Conservation (phyloP, 2,797 vertebrate species). For the Sebastes cheni region DNA sequence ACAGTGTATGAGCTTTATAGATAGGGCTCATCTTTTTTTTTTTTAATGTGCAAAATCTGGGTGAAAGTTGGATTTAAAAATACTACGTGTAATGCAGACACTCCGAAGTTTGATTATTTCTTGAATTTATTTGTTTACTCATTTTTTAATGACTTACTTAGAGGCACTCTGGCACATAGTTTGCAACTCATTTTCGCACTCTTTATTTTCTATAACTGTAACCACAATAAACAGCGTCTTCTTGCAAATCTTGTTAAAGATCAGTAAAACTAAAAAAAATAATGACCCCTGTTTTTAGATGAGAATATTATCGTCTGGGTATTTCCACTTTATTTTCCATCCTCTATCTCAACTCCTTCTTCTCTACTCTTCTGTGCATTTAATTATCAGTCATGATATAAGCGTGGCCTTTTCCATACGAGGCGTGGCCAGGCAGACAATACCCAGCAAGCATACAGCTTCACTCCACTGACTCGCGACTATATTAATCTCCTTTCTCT, state of each 20-base stretch:
- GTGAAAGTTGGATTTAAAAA: not conserved
- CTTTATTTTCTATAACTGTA: not conserved
- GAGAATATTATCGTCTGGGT: not conserved
- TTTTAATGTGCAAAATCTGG: not conserved
- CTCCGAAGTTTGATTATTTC: not conserved
- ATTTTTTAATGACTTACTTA: not conserved
- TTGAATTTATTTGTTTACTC: not conserved
- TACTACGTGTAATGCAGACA: not conserved
- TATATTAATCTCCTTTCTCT: slow-evolving; percentile 36
- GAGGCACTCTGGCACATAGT: not conserved
- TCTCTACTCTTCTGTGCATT: not conserved
- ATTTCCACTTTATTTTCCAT: not conserved
- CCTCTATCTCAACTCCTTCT: not conserved
- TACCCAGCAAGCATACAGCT: not conserved
- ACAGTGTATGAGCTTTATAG: not conserved
- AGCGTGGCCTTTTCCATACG: not conserved
- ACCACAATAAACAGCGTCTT: not conserved
- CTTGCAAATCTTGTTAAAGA: not conserved
- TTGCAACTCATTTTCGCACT: not conserved
- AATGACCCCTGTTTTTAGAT: not conserved
- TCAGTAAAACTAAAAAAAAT: not conserved
- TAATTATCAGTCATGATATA: not conserved
- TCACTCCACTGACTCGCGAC: slow-evolving; percentile 3
- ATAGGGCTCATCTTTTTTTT: not conserved
- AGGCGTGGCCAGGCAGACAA: not conserved